Base-by-base conservation (phyloP, 2,888 invertebrate genomes). In the Notocelia uddmanniana region DNA sequence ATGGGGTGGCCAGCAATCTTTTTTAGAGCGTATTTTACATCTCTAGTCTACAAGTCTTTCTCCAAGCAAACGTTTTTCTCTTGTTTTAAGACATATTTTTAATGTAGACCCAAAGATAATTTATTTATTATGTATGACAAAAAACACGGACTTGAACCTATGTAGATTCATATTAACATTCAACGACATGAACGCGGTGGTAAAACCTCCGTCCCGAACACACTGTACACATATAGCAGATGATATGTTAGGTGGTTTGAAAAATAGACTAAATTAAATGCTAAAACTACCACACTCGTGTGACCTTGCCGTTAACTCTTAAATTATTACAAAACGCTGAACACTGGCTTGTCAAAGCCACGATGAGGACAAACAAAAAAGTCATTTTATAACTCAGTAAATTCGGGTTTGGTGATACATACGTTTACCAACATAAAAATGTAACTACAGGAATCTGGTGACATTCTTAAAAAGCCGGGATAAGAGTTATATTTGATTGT, bases 381-480 rank as follows among this genome's bases (percentile, higher is more conserved):
- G 80, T 74, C 76, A 82, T 89, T 91, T 91, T 87, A 91, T 92
- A 91, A 87, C 85, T 91, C 89, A 89, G 79, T 91, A 90, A 92
- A 88, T 89, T 86, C 81, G 78, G 78, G 79, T 81, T 85, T 90
- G 88, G 89, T 90, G 90, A 92, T 91, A 91, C 85, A 86, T 84
- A 87, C 83, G 78, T 83, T 68, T 62, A 73, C 84, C 81, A 81
- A 75, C 18, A 66, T 74, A 76, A 1, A 1, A 18, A 26, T 63
- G 3, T 45, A 15, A 19, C 1, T 1, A 0, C 1, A 0, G 37
- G 37, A 58, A 11, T 21, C 5, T 15, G 6, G 1, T 13, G 3
- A 11, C 64, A 6, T 64, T 72, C 76, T 83, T 79, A 76, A 58
- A 0, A 0, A 1, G 0, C 15, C 0, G 6, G 0, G 0, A n/a